phyloP scores from a whole-genome alignment of 35 echinoderm and acorn worm species.

The Apostichopus parvimensis region DNA sequence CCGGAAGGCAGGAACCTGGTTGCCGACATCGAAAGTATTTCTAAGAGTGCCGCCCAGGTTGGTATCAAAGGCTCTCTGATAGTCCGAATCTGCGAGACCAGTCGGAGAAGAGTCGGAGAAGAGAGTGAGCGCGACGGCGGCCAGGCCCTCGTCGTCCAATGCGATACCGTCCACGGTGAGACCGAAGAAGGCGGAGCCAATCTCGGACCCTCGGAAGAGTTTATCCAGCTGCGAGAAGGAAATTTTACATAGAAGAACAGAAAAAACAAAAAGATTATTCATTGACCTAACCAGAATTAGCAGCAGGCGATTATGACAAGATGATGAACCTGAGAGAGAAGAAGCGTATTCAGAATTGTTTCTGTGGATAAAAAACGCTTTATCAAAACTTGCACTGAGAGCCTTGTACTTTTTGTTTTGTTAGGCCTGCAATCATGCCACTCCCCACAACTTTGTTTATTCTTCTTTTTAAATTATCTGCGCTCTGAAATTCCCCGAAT shows the following conservation, averaged over 20 bases:
- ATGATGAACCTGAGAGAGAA: too few relatives aligned
- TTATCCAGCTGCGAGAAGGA: not conserved
- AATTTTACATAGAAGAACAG: not conserved
- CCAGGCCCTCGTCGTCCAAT: not conserved
- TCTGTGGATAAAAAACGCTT: too few relatives aligned
- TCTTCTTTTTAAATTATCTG: too few relatives aligned
- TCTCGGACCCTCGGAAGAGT: not conserved
- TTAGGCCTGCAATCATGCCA: too few relatives aligned
- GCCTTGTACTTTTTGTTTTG: too few relatives aligned
- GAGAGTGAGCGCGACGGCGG: not conserved
- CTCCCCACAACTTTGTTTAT: too few relatives aligned
- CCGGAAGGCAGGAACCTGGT: not conserved
- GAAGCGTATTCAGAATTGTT: too few relatives aligned
- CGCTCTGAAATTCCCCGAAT: too few relatives aligned
- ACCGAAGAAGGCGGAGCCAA: not conserved
- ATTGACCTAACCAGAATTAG: too few relatives aligned
- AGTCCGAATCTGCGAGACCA: not conserved
- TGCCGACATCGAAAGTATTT: not conserved
- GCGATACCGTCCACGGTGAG: not conserved
- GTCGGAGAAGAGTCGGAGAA: not conserved
- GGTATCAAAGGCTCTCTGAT: not conserved
- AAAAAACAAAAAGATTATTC: not conserved
- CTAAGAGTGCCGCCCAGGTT: not conserved
- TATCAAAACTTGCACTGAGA: too few relatives aligned
- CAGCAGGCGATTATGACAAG: too few relatives aligned